Conservation (phyloP, 2,888 invertebrate genomes). For the Drosophila neoperkinsi region DNA sequence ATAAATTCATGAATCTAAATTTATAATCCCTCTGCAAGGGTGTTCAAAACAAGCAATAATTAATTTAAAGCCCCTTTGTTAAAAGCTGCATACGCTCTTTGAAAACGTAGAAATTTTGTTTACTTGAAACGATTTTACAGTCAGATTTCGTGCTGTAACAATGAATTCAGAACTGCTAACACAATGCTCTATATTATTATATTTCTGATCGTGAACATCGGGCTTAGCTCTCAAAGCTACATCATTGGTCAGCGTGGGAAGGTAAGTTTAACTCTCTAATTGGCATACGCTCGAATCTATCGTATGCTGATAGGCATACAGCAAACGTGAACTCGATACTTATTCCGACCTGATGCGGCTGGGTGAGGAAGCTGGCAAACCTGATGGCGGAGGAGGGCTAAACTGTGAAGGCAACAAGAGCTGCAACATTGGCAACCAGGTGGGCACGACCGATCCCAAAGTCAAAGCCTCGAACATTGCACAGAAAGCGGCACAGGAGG, state of each 20-base stretch:
- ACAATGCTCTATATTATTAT: constrained; percentile 45
- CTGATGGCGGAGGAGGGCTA: constrained; percentile 8
- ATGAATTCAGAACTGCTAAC: constrained; percentile 20
- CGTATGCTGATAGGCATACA: constrained; percentile 16
- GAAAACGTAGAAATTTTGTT: not conserved
- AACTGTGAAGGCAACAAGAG: not conserved
- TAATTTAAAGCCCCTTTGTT: no score
- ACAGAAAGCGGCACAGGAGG: constrained; percentile 90
- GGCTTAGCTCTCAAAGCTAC: constrained; percentile 22
- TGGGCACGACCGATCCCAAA: constrained; percentile 56
- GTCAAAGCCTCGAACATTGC: constrained; percentile 89
- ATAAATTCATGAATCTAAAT: no score
- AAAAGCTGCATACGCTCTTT: not conserved
- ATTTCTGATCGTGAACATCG: constrained; percentile 40
- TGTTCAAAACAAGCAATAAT: no score
- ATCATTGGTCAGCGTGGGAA: constrained; percentile 32
- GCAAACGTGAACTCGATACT: constrained; percentile 35
- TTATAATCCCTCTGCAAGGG: no score
- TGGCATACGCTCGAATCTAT: not conserved
- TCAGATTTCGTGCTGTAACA: constrained; percentile 18
- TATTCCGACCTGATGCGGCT: constrained; percentile 24
- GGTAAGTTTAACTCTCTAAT: constrained; percentile 23
- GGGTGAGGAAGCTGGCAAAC: not conserved
- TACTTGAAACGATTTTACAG: constrained; percentile 19
- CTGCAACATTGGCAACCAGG: not conserved